phyloP scores from a whole-genome alignment of 2,888 invertebrate species.

The Branchipolynoe longqiensis region DNA sequence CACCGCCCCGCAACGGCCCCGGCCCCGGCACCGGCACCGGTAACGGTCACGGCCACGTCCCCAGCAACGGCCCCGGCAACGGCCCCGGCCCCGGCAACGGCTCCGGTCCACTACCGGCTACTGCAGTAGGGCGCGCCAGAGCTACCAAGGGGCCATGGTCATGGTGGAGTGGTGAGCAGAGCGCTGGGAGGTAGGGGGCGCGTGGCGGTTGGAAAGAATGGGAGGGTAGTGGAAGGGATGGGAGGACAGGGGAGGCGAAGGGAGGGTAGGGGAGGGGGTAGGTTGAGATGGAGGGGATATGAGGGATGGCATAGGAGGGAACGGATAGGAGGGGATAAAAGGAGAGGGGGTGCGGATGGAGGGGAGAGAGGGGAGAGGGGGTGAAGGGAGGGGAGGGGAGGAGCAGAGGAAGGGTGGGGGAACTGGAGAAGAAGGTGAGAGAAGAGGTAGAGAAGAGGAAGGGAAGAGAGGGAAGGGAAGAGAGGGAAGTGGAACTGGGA shows the following conservation, averaged over 20 bases:
- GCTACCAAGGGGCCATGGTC: too few species aligned
- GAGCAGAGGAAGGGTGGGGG: not conserved
- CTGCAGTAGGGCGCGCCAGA: too few species aligned
- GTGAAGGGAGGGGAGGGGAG: not conserved
- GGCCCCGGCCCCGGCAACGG: too few species aligned
- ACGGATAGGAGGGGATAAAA: not conserved
- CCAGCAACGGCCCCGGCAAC: too few species aligned
- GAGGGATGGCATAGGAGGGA: not conserved
- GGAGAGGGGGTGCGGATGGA: not conserved
- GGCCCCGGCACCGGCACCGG: too few species aligned
- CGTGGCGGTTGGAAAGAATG: too few species aligned
- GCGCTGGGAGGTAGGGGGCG: too few species aligned
- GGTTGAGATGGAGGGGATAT: not conserved
- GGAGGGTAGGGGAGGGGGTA: not conserved
- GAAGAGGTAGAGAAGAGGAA: not conserved
- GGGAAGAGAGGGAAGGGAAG: not conserved
- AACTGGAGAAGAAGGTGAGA: not conserved
- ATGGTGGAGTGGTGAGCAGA: too few species aligned
- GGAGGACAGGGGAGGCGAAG: not conserved
- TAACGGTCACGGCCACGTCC: too few species aligned
- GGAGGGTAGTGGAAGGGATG: too few species aligned
- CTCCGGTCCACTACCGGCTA: too few species aligned
- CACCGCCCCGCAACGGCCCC: too few species aligned
- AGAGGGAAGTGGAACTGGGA: not conserved
- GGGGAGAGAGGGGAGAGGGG: not conserved